Evolutionary conservation across 1,140 invertebrate species (phyloP).

Genomic region (Zaprionus inermis): DNA sequence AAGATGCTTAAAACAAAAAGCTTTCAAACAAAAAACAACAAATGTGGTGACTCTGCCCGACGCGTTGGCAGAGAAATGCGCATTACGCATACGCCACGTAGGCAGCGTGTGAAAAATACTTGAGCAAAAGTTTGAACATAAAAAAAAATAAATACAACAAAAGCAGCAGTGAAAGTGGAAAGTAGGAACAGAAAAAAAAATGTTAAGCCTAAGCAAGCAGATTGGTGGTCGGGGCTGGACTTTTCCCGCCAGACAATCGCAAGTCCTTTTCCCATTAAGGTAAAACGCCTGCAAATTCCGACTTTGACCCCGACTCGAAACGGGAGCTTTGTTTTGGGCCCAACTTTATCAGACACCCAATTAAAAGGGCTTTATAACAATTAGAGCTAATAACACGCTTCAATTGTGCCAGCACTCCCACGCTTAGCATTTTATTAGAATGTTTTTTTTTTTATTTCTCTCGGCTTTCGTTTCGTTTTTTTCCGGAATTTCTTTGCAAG

Average conservation of each 20-base stretch:
- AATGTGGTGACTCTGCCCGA: constrained; percentile 23
- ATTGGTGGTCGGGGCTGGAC: not conserved
- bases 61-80: constrained; percentile 19
- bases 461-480: constrained; percentile 44
- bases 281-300: constrained; percentile 40
- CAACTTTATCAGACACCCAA: constrained; percentile 81
- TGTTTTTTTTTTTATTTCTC: constrained; percentile 25
- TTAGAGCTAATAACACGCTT: constrained; percentile 82
- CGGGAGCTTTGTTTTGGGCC: constrained; percentile 58
- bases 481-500: constrained; percentile 27
- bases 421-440: constrained; percentile 34
- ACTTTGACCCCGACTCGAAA: constrained; percentile 18
- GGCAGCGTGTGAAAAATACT: constrained; percentile 76
- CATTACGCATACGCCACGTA: constrained; percentile 70
- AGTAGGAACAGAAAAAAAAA: constrained; percentile 12
- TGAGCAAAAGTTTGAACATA: constrained; percentile 56
- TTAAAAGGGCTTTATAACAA: constrained; percentile 83
- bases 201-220: constrained; percentile 35
- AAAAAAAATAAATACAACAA: constrained; percentile 29
- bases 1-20: constrained; percentile 71
- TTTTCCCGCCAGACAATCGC: constrained; percentile 38
- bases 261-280: constrained; percentile 72
- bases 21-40: constrained; percentile 47
- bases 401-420: constrained; percentile 61
- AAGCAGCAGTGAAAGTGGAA: constrained; percentile 29